Base-by-base conservation (phyloP, 2,888 invertebrate species). In the Halictus quadricinctus region DNA sequence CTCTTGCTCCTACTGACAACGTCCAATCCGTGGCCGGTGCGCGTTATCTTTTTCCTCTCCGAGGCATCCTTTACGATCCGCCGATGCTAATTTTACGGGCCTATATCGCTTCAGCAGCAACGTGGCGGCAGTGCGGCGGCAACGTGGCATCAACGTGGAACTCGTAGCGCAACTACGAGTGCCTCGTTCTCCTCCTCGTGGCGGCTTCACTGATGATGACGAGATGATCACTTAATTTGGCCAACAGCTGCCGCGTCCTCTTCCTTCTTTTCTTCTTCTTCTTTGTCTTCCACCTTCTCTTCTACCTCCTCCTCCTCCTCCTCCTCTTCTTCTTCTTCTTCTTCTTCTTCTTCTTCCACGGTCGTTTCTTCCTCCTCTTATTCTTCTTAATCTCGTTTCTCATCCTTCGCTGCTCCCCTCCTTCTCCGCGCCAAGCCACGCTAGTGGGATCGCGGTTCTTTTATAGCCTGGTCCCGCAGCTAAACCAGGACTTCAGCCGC, bases 191-290 rank as follows among this genome's bases (percentile, higher is more conserved):
- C 50, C 89, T 91, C 90, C 90, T 91, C 91, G 91, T 89, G 92
- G 93, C 93, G 94, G 93, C 93, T 91, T 91, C 91, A 93, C 93
- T 93, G 94, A 94, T 93, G 94, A 94, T 94, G 94, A 94, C 93
- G 94, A 94, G 94, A 94, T 94, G 94, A 94, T 94, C 94, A 94
- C 94, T 94, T 94, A 94, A 94, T 94, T 94, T 94, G 94, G 93
- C 94, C 94, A 94, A 94, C 94, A 94, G 94, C 94, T 94, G 94
- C 94, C 93, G 93, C 93, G 91, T 89, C 88, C 87, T 81, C 78
- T 75, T 74, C 75, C 66, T 81, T 41, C 81, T 80, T 75, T 83
- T 88, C 86, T 83, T 78, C 80, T 76, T 88, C 88, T 87, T 85
- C 82, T 81, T 82, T 83, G 80, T 88, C 84, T n/a, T 70, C 13